A percentile compares a stretch with the other conserved stretches of the same genome.
Evolutionary conservation across 1,140 invertebrate species (phyloP).

Genomic region (Zaprionus tsacasi): DNA sequence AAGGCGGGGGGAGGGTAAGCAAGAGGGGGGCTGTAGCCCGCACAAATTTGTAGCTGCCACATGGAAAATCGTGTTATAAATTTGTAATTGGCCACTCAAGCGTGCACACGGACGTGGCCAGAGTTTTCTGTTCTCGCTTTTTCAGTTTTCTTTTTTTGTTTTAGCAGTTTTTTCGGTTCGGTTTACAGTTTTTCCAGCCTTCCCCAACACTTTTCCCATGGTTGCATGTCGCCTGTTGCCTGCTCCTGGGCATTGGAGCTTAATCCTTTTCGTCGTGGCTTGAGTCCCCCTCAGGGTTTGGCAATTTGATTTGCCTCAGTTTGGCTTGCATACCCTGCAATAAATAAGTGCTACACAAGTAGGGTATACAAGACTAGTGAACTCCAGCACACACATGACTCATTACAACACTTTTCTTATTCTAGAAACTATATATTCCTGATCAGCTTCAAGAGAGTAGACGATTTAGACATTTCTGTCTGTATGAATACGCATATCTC

Average conservation of each 20-base stretch:
- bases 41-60: slow-evolving; percentile 41
- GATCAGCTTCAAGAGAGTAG: too few species aligned
- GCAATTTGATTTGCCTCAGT: slow-evolving; percentile 29
- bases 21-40: neutral
- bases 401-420: neutral
- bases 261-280: slow-evolving; percentile 34
- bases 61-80: slow-evolving; percentile 53
- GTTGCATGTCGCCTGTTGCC: slow-evolving; percentile 11
- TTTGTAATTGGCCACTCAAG: slow-evolving; percentile 47
- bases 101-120: slow-evolving; percentile 25
- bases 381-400: neutral
- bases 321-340: neutral
- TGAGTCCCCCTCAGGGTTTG: neutral
- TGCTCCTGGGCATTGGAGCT: neutral
- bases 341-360: too few species aligned
- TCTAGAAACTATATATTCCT: too few species aligned
- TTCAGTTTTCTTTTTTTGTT: too few species aligned
- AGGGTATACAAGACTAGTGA: neutral
- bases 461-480: too few species aligned
- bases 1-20: neutral
- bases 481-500: too few species aligned
- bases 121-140: slow-evolving; percentile 19
- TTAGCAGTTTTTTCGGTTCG: neutral
- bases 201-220: neutral
- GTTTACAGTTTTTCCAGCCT: slow-evolving; percentile 1